Conservation (phyloP, 2,113 vertebrate genomes). For the Neolamprologus kungweensis region DNA sequence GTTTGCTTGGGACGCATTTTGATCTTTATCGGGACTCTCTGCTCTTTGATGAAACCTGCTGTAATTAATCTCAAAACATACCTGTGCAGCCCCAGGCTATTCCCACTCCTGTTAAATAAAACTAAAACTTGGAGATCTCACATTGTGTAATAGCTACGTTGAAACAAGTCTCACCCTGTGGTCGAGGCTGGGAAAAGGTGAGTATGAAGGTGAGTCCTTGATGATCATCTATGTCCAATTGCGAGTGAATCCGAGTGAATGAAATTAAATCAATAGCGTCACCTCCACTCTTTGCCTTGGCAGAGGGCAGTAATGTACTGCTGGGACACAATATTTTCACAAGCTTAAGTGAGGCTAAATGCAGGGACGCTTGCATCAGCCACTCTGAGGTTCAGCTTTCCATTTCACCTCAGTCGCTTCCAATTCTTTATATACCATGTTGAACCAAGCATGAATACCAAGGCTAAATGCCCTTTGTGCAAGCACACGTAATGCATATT, state of each 20-base stretch:
- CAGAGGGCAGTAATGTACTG: background rate
- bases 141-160: background rate
- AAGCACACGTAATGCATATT: background rate
- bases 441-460: background rate
- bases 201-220: background rate
- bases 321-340: accelerated
- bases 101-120: accelerated
- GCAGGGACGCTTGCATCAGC: background rate
- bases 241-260: accelerated
- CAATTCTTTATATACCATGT: accelerated
- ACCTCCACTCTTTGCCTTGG: background rate
- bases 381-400: background rate
- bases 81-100: background rate
- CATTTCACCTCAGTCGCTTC: background rate
- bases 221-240: background rate
- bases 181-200: background rate
- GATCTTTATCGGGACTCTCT: accelerated
- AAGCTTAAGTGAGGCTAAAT: background rate
- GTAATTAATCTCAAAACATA: background rate
- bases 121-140: background rate
- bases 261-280: background rate
- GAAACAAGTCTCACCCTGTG: accelerated
- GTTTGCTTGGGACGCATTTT: background rate
- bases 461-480: background rate
- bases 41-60: background rate